Conservation (phyloP, 2,888 invertebrate genomes). For the Habrosyne pyritoides region DNA sequence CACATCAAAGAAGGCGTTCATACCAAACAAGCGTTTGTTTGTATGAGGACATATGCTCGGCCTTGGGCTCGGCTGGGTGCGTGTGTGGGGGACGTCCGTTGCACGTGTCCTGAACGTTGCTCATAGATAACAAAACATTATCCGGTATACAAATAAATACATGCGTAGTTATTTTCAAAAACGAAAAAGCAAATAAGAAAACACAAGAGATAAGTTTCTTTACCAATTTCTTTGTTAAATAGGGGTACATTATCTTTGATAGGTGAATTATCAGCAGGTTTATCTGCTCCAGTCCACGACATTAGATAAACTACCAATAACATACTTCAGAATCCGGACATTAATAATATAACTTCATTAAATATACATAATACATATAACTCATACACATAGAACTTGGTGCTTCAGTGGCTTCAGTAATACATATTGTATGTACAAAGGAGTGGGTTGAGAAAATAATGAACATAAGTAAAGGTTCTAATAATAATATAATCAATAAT, state of each 20-base stretch:
- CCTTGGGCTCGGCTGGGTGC: slow-evolving; percentile 45
- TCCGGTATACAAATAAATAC: slow-evolving; percentile 35
- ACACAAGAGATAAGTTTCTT: background rate
- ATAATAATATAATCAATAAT: slow-evolving; percentile 4
- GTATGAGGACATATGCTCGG: slow-evolving; percentile 55
- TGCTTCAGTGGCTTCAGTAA: background rate
- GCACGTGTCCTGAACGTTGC: slow-evolving; percentile 51
- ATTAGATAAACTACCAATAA: slow-evolving; percentile 19
- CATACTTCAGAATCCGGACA: slow-evolving; percentile 26
- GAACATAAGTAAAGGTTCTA: background rate
- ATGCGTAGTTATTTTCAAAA: slow-evolving; percentile 8
- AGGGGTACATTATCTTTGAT: slow-evolving; percentile 7
- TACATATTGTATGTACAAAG: background rate
- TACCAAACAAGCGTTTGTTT: slow-evolving; percentile 42
- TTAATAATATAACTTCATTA: slow-evolving; percentile 16
- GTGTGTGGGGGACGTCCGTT: slow-evolving; percentile 48
- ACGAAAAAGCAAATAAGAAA: background rate
- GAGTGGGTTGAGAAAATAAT: background rate
- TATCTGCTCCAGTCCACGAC: slow-evolving; percentile 10
- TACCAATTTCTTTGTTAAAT: slow-evolving; percentile 6
- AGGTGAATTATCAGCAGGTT: slow-evolving; percentile 13
- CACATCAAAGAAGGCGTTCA: slow-evolving; percentile 31
- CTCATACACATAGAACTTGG: too few relatives aligned
- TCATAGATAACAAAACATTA: slow-evolving; percentile 46
- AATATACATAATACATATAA: background rate